These are phyloP conservation scores for Hipposideros armiger DNA, from an alignment of 2,113 vertebrate species.

Conservation along the genomic window DNA sequence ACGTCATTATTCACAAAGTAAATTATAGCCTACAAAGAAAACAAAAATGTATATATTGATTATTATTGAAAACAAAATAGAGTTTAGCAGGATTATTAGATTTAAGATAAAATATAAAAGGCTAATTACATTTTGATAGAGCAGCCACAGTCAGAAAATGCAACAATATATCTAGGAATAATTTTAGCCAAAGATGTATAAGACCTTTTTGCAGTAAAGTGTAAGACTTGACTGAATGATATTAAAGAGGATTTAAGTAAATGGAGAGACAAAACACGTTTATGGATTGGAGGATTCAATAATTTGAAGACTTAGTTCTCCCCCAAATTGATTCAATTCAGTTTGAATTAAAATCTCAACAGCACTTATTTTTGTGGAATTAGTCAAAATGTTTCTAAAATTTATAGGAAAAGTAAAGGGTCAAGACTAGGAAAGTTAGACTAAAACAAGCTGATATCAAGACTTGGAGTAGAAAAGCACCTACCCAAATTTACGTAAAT, in stretches of 20 bases:
- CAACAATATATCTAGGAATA: background rate
- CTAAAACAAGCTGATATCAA: background rate
- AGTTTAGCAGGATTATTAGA: background rate
- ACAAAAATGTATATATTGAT: background rate
- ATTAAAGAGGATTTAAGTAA: background rate
- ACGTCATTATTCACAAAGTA: background rate
- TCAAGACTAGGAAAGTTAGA: background rate
- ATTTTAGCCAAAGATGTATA: background rate
- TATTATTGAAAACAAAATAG: background rate
- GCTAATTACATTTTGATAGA: background rate
- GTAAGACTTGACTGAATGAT: background rate
- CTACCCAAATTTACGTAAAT: background rate
- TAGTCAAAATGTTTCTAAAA: conserved; percentile 12
- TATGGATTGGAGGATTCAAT: background rate
- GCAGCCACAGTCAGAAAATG: background rate
- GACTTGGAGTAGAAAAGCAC: background rate
- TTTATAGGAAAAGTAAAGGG: background rate
- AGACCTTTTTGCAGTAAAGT: background rate
- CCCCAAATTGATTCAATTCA: background rate
- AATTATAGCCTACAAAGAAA: background rate
- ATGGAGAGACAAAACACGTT: background rate
- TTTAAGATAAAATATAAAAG: background rate
- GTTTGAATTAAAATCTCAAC: background rate
- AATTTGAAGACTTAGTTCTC: background rate
- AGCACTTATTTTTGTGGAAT: background rate